A percentile compares a stretch with the other conserved stretches of the same genome.
Conservation (phyloP, 1,140 invertebrate genomes). For the Pseudomyrmex flavicornis region DNA sequence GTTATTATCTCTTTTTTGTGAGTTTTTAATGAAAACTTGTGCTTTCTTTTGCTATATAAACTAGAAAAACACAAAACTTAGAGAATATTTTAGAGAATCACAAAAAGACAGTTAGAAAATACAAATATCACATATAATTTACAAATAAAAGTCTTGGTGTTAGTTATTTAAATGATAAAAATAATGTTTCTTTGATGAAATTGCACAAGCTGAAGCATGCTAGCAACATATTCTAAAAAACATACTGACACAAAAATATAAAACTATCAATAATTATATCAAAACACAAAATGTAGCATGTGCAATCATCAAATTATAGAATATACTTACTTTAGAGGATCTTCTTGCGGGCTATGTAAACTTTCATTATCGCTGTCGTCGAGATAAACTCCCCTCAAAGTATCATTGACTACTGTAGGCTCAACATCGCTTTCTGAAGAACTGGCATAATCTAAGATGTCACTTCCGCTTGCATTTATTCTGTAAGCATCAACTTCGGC, state of each 20-base stretch:
- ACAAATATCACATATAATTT: background rate
- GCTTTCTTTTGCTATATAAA: too few species aligned
- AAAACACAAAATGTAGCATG: too few species aligned
- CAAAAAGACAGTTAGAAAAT: background rate
- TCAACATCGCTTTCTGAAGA: conserved; percentile 91
- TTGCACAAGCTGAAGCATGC: conserved; percentile 78
- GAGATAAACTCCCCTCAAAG: conserved; percentile 88
- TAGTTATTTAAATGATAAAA: background rate
- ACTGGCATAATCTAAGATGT: conserved; percentile 90
- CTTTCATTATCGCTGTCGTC: conserved; percentile 92
- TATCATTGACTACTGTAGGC: conserved; percentile 87
- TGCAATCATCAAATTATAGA: background rate
- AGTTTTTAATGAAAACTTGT: too few species aligned
- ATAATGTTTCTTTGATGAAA: conserved; percentile 1
- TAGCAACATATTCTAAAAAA: conserved; percentile 68
- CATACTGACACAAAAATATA: background rate
- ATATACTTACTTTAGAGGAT: conserved; percentile 89
- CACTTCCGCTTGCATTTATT: conserved; percentile 86
- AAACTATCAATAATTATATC: conserved; percentile 4
- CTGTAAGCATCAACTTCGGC: conserved; percentile 87
- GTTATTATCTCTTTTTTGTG: too few species aligned
- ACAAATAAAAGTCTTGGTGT: background rate
- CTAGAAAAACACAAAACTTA: too few species aligned
- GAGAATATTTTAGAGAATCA: too few species aligned
- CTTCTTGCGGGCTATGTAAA: conserved; percentile 91